A percentile compares a stretch with the other conserved stretches of the same genome.
phyloP scores from a whole-genome alignment of 1,140 invertebrate species.

The Heliconius eleuchia region DNA sequence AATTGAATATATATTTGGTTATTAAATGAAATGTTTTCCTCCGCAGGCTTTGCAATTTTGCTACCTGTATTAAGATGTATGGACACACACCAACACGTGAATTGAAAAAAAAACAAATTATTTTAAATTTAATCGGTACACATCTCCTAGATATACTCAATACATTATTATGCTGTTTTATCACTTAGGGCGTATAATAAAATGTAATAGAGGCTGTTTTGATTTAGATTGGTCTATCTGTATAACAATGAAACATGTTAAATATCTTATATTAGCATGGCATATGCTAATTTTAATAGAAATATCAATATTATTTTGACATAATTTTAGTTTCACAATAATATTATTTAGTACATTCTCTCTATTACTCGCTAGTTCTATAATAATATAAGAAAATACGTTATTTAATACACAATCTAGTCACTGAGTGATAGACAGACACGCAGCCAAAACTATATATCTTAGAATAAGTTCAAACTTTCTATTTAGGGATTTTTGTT shows the following conservation, averaged over 20 bases:
- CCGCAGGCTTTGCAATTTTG: no score
- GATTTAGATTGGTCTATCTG: conserved; percentile 4
- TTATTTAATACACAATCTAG: neutral
- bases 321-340: conserved; percentile 5
- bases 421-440: no score
- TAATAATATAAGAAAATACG: neutral
- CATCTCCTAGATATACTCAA: neutral
- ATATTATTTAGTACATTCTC: neutral
- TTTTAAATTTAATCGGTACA: neutral
- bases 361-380: neutral
- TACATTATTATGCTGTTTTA: conserved; percentile 29
- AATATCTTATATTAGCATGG: neutral
- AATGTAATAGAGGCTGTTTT: neutral
- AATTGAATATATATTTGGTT: no score
- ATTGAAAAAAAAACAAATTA: no score
- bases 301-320: neutral
- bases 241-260: conserved; percentile 2
- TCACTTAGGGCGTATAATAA: conserved; percentile 18
- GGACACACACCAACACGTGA: no score
- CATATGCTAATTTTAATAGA: conserved; percentile 2
- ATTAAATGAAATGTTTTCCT: no score
- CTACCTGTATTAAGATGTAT: no score
- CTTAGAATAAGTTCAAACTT: no score
- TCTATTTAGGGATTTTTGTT: no score
- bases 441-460: no score